phyloP scores from a whole-genome alignment of 2,113 vertebrate genomes.

The Antidorcas marsupialis region DNA sequence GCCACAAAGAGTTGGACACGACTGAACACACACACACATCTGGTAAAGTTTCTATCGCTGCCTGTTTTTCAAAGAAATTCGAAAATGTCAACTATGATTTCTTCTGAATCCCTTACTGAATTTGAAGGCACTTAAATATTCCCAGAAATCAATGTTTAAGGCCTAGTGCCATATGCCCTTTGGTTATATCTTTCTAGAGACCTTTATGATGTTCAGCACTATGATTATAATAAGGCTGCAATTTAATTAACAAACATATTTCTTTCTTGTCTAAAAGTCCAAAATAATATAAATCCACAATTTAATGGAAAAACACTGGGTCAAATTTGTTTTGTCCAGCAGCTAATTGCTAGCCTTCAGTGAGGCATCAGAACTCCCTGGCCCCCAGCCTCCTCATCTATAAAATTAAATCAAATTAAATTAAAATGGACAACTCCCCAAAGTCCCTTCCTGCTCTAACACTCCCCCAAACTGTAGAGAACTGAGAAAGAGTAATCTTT shows the following conservation, averaged over 20 bases:
- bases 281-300: background rate
- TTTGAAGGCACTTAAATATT: background rate
- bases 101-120: background rate
- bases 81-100: background rate
- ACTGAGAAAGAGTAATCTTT: background rate
- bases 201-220: background rate
- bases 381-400: background rate
- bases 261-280: background rate
- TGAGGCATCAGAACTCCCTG: background rate
- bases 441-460: background rate
- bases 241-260: background rate
- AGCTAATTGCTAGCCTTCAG: background rate
- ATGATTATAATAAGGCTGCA: background rate
- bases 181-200: background rate
- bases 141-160: background rate
- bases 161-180: background rate
- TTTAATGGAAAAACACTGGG: background rate
- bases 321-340: background rate
- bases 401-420: background rate
- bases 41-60: background rate
- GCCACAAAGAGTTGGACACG: background rate
- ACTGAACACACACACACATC: background rate
- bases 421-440: background rate
- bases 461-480: background rate
- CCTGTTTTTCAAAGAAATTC: background rate